phyloP scores from a whole-genome alignment of 2,113 vertebrate genomes.

The Megaptera novaeangliae region DNA sequence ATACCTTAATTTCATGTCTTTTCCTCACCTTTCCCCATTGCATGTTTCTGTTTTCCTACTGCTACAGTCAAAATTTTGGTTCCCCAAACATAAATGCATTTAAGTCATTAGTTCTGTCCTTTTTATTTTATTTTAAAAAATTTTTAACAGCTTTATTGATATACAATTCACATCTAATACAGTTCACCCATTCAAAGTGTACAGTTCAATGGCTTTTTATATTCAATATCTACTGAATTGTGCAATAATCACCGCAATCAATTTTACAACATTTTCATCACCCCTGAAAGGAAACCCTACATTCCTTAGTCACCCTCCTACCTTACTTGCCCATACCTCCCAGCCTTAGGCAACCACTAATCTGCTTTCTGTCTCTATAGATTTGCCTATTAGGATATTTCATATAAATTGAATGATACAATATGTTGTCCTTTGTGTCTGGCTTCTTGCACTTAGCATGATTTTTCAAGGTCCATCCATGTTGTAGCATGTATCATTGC shows the following conservation, averaged over 20 bases:
- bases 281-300: neutral
- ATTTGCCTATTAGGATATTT: neutral
- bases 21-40: neutral
- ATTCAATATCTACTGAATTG: neutral
- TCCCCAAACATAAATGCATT: neutral
- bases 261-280: neutral
- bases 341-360: too few relatives aligned
- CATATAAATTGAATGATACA: neutral
- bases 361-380: too few relatives aligned
- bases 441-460: neutral
- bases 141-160: neutral
- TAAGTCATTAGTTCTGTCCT: neutral
- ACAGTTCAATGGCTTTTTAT: neutral
- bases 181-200: neutral
- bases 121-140: neutral
- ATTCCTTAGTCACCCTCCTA: neutral
- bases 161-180: neutral
- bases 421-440: neutral
- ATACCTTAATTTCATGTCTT: neutral
- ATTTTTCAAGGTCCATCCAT: neutral
- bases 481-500: neutral
- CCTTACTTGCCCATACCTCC: neutral
- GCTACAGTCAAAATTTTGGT: neutral
- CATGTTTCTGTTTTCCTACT: neutral
- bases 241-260: neutral